phyloP scores from a whole-genome alignment of 2,797 vertebrate genomes.

The Ispidina picta region DNA sequence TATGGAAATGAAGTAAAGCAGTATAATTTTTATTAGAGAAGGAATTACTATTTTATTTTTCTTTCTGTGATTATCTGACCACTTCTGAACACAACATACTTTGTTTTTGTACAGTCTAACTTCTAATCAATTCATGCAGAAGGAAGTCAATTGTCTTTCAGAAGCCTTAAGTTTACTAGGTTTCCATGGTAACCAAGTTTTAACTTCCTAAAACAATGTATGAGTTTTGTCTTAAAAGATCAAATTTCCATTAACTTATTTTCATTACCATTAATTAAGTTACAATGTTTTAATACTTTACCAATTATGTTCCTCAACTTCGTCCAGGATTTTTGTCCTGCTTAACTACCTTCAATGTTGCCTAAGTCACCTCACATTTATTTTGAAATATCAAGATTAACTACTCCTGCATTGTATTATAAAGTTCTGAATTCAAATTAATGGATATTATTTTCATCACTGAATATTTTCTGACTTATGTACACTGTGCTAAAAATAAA shows the following conservation, averaged over 20 bases:
- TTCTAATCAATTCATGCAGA: not conserved
- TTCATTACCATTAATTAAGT: slow-evolving; percentile 2
- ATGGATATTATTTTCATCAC: not conserved
- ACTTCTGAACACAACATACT: not conserved
- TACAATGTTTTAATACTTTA: not conserved
- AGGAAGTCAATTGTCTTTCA: not conserved
- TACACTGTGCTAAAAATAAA: slow-evolving; percentile 1
- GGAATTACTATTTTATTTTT: not conserved
- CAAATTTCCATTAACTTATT: not conserved
- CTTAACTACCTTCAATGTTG: not conserved
- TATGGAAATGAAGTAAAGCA: not conserved
- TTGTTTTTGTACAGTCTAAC: not conserved
- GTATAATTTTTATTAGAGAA: not conserved
- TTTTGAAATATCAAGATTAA: not conserved
- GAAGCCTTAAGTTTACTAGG: not conserved
- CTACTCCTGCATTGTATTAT: not conserved
- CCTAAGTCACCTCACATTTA: not conserved
- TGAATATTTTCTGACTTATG: slow-evolving; percentile 1
- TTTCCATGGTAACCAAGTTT: not conserved
- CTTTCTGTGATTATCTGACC: not conserved
- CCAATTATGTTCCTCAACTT: not conserved
- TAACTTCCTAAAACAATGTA: not conserved
- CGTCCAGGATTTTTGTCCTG: not conserved
- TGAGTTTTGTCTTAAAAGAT: not conserved
- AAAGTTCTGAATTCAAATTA: not conserved